phyloP scores from a whole-genome alignment of 2,113 vertebrate genomes.

The Engraulis encrasicolus region DNA sequence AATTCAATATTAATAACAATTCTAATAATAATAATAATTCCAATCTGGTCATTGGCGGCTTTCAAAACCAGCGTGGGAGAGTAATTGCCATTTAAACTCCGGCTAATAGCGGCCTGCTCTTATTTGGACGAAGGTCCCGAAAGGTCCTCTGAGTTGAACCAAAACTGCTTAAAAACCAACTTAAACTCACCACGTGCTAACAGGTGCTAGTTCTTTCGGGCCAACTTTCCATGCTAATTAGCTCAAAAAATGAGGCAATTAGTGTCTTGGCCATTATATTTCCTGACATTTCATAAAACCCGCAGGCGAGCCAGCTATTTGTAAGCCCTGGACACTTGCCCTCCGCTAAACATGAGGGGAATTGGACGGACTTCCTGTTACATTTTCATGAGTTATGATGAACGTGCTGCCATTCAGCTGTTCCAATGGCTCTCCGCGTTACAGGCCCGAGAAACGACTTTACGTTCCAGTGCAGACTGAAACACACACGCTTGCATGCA shows the following conservation, averaged over 20 bases:
- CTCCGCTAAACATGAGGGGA: neutral
- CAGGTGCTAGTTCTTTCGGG: constrained; percentile 30
- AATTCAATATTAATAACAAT: constrained; percentile 6
- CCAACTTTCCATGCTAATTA: constrained; percentile 43
- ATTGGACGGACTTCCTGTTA: constrained; percentile 26
- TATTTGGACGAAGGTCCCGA: neutral
- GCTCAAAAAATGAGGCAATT: constrained; percentile 37
- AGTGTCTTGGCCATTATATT: constrained; percentile 43
- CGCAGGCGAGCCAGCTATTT: constrained; percentile 26
- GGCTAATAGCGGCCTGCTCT: neutral
- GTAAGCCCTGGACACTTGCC: constrained; percentile 35
- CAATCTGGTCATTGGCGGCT: constrained; percentile 23
- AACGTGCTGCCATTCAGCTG: constrained; percentile 27
- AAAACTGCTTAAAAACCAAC: constrained; percentile 25
- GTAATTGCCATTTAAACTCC: constrained; percentile 26
- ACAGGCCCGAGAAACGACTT: neutral
- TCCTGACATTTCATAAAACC: constrained; percentile 36
- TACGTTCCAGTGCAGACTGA: neutral
- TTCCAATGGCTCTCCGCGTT: constrained; percentile 8
- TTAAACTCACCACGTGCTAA: constrained; percentile 13
- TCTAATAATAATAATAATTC: constrained; percentile 11
- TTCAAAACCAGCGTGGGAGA: constrained; percentile 26
- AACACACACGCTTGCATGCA: neutral
- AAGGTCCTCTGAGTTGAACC: neutral
- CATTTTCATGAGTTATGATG: constrained; percentile 11